phyloP scores from a whole-genome alignment of 1,140 invertebrate species.

The Lordiphosa stackelbergi region DNA sequence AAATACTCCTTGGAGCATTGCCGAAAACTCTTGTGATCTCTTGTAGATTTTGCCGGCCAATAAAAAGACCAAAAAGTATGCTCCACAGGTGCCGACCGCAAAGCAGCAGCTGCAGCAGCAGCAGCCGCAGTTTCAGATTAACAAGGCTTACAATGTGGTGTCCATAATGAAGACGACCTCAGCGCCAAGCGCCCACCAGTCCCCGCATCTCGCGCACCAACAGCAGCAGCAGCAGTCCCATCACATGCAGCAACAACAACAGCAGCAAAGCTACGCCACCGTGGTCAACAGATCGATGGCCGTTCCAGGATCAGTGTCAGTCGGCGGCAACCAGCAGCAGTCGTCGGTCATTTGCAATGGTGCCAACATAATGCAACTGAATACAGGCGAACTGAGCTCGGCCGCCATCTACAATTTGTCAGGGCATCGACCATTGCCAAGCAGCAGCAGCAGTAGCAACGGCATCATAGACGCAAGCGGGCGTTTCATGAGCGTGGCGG shows the following conservation, averaged over 20 bases:
- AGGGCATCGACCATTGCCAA: conserved; percentile 22
- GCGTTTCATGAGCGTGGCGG: conserved; percentile 28
- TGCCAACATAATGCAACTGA: conserved; percentile 39
- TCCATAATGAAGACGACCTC: conserved; percentile 41
- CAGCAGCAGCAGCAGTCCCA: conserved; percentile 19
- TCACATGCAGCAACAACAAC: conserved; percentile 25
- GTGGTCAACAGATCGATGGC: conserved; percentile 38
- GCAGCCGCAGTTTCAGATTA: conserved; percentile 53
- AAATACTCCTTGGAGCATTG: conserved; percentile 20
- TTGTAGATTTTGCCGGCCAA: conserved; percentile 65
- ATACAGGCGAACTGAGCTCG: conserved; percentile 29
- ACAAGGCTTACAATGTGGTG: conserved; percentile 53
- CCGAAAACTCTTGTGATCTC: conserved; percentile 40
- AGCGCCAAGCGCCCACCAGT: conserved; percentile 33
- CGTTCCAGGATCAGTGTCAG: conserved; percentile 3
- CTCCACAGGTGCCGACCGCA: conserved; percentile 30
- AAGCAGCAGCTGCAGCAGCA: conserved; percentile 33
- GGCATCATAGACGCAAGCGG: conserved; percentile 31
- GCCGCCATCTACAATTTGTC: conserved; percentile 41
- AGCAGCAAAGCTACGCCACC: conserved; percentile 49
- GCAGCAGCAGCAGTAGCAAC: conserved; percentile 7
- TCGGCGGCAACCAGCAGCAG: conserved; percentile 24
- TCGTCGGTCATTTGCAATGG: conserved; percentile 48
- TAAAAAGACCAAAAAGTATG: conserved; percentile 62
- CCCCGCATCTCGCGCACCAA: conserved; percentile 18